Conservation (phyloP, 2,113 vertebrate genomes). For the Baryphthengus martii region DNA sequence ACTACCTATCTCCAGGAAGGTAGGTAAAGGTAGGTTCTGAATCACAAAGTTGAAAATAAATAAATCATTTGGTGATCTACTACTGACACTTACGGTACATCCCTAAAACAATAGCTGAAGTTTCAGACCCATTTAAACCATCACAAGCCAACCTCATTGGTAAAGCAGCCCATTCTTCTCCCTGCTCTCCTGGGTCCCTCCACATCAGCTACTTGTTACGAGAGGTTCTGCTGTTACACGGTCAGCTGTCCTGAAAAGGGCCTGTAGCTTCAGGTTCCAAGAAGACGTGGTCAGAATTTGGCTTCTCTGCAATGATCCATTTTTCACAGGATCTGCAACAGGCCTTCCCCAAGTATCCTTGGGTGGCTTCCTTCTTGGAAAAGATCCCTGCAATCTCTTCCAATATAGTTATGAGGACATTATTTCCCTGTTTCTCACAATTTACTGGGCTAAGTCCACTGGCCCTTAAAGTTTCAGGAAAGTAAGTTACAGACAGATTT, state of each 20-base stretch:
- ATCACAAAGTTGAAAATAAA: background rate
- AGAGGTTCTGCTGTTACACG: accelerated
- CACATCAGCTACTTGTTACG: accelerated
- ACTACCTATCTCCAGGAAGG: background rate
- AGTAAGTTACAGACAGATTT: background rate
- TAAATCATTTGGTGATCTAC: background rate
- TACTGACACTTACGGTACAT: background rate
- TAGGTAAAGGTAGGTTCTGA: background rate
- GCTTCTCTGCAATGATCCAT: background rate
- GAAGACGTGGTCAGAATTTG: background rate
- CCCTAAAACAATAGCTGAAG: background rate
- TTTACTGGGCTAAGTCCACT: background rate
- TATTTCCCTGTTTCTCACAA: background rate
- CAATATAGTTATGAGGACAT: accelerated
- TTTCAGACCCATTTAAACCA: background rate
- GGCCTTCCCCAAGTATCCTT: background rate
- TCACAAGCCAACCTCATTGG: background rate
- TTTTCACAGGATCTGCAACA: background rate
- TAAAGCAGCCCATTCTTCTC: background rate
- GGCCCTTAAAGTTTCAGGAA: background rate
- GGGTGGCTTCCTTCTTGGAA: background rate
- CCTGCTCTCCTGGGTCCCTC: background rate
- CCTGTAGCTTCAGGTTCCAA: background rate
- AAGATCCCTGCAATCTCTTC: background rate
- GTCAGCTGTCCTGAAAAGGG: background rate